These are phyloP conservation scores for Blennius ocellaris DNA, from an alignment of 2,113 vertebrate genomes.

Conservation along the genomic window DNA sequence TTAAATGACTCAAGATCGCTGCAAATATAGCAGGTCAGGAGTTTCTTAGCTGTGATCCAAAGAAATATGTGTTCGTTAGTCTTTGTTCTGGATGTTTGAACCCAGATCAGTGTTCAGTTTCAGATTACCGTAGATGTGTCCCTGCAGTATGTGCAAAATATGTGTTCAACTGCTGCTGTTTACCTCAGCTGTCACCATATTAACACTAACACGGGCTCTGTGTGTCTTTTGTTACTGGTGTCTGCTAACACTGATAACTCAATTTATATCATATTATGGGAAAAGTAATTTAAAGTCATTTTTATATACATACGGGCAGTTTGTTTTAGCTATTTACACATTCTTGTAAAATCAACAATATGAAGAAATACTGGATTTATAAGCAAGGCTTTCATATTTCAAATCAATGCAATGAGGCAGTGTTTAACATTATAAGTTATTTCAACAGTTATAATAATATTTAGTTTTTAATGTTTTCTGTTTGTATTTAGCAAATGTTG, in stretches of 20 bases:
- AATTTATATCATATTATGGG: background rate
- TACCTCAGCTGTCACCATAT: background rate
- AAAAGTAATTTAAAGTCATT: background rate
- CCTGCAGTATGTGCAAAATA: background rate
- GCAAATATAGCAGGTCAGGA: background rate
- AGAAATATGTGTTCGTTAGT: background rate
- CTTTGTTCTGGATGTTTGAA: background rate
- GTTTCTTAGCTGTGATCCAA: background rate
- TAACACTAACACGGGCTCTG: background rate
- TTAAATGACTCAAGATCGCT: background rate
- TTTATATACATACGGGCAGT: background rate
- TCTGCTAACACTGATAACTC: background rate
- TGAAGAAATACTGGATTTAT: no score
- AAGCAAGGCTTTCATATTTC: no score
- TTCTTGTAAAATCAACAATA: background rate
- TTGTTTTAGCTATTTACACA: background rate
- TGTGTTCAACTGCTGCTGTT: background rate
- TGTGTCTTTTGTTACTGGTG: background rate
- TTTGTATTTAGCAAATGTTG: no score
- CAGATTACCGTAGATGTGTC: background rate
- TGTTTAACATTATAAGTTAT: no score
- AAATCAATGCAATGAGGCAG: no score
- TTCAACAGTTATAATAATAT: no score
- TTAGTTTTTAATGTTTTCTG: no score
- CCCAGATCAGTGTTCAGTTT: background rate